Conservation (phyloP, 2,113 vertebrate species). For the Hyla sarda region DNA sequence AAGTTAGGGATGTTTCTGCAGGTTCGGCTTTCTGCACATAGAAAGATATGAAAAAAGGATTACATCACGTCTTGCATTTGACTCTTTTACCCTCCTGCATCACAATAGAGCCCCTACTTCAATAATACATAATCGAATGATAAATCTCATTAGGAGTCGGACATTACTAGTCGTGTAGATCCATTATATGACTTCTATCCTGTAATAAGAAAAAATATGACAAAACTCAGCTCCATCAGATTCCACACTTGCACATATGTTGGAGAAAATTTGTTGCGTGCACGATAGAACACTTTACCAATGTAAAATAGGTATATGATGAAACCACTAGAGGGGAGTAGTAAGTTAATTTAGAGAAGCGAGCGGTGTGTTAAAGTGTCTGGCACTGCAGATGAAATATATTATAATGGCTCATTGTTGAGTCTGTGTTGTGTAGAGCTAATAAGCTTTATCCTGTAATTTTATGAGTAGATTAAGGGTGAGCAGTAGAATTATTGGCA, state of each 20-base stretch:
- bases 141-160: too few relatives aligned
- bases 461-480: neutral
- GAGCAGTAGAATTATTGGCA: neutral
- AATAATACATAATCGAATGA: too few relatives aligned
- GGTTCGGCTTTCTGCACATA: too few relatives aligned
- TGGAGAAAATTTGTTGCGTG: neutral
- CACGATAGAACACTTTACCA: neutral
- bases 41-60: too few relatives aligned
- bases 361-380: neutral
- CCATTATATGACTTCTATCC: neutral
- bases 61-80: too few relatives aligned
- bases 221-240: neutral
- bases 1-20: too few relatives aligned
- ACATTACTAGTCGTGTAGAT: neutral
- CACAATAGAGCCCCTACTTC: too few relatives aligned
- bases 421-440: too few relatives aligned
- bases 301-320: neutral
- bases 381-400: neutral
- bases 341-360: conserved; percentile 22
- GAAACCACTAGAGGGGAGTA: conserved; percentile 47
- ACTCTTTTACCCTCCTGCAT: too few relatives aligned
- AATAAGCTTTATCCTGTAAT: neutral
- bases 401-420: neutral
- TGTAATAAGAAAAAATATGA: neutral
- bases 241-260: neutral